Conservation (phyloP, 2,797 vertebrate species). For the Bothrops alternatus region DNA sequence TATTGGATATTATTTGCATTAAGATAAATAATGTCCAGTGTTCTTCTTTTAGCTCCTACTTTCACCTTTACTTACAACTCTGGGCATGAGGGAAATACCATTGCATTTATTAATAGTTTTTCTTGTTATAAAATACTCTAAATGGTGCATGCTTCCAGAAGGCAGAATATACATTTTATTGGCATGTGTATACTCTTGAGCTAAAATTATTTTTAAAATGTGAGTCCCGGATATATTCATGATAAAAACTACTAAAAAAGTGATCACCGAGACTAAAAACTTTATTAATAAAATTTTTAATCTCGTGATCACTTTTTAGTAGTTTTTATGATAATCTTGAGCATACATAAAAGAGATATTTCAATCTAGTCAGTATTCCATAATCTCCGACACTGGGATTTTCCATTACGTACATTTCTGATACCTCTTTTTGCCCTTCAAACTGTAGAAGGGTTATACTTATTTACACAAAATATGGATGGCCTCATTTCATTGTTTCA, state of each 20-base stretch:
- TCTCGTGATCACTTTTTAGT: too few species aligned
- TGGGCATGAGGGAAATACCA: background rate
- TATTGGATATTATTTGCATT: background rate
- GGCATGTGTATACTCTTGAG: background rate
- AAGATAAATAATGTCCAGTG: background rate
- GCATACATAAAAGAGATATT: background rate
- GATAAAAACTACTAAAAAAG: too few species aligned
- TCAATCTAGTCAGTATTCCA: slow-evolving; percentile 2
- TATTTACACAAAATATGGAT: slow-evolving; percentile 79
- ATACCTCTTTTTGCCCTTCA: slow-evolving; percentile 67
- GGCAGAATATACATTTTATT: background rate
- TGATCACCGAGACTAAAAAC: too few species aligned
- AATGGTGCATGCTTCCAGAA: background rate
- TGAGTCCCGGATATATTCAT: too few species aligned
- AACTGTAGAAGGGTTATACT: slow-evolving; percentile 38
- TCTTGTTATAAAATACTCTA: background rate
- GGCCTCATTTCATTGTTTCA: slow-evolving; percentile 48
- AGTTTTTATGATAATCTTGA: background rate
- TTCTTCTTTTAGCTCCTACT: background rate
- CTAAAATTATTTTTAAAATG: background rate
- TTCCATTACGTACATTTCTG: slow-evolving; percentile 49
- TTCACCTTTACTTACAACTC: background rate
- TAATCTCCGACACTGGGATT: slow-evolving; percentile 25
- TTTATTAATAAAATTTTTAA: too few species aligned
- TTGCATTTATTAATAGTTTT: background rate